A percentile compares a stretch with the other conserved stretches of the same genome.
Evolutionary conservation across 2,113 vertebrate genomes (phyloP).

Genomic region (Aspiorhynchus laticeps): DNA sequence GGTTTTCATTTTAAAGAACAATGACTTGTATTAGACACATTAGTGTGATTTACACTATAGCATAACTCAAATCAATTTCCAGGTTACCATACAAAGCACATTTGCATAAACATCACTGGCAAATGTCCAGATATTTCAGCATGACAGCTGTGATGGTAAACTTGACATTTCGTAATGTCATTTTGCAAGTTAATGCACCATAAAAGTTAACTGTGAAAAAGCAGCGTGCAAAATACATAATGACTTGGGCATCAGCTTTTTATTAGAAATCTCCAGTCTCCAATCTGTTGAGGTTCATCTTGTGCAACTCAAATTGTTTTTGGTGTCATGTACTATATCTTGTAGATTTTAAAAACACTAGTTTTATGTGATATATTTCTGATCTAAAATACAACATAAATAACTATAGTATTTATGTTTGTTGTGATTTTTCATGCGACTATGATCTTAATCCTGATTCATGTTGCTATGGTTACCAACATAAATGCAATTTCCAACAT

Average conservation of each 20-base stretch:
- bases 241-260: not conserved
- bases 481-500: not conserved
- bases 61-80: not conserved
- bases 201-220: slow-evolving; percentile 4
- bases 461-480: not conserved
- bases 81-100: not conserved
- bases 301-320: not conserved
- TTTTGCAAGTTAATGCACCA: not conserved
- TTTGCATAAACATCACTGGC: not conserved
- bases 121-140: not conserved
- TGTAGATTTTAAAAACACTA: not conserved
- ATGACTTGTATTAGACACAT: not conserved
- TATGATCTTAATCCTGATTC: not conserved
- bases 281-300: not conserved
- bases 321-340: not conserved
- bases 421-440: not conserved
- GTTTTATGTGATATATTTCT: not conserved
- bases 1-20: not conserved
- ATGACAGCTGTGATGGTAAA: slow-evolving; percentile 22
- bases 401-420: not conserved
- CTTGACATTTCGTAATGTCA: slow-evolving; percentile 8
- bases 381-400: not conserved
- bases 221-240: not conserved
- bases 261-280: not conserved
- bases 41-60: not conserved